Evolutionary conservation across 2,797 vertebrate species (phyloP).

Genomic region (Netta rufina): DNA sequence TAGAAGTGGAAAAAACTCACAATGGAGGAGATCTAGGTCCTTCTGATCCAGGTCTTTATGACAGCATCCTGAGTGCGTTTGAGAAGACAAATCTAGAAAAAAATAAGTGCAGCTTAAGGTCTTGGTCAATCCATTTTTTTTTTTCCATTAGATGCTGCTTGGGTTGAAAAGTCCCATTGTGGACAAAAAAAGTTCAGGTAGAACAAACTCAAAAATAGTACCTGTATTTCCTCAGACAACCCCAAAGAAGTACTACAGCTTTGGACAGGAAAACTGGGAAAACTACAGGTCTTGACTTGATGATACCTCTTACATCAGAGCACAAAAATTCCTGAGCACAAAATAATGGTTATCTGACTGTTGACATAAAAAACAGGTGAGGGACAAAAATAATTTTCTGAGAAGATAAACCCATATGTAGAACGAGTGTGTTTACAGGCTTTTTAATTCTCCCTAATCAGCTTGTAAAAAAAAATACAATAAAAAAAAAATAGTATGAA

Average conservation of each 20-base stretch:
- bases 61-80: not conserved
- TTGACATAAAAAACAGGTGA: not conserved
- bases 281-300: not conserved
- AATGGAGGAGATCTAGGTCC: not conserved
- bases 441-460: not conserved
- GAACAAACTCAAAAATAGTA: not conserved
- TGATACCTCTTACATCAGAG: not conserved
- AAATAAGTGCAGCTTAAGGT: not conserved
- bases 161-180: too few species aligned
- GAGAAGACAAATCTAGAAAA: not conserved
- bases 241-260: fast-evolving
- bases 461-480: not conserved
- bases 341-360: fast-evolving
- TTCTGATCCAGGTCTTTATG: not conserved
- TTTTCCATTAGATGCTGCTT: not conserved
- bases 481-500: not conserved
- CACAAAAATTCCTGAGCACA: not conserved
- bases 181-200: not conserved
- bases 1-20: not conserved
- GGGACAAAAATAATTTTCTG: not conserved
- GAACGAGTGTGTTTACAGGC: not conserved
- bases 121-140: not conserved
- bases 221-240: not conserved
- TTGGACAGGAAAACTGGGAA: not conserved
- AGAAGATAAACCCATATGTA: not conserved